Percentiles rank a stretch among this genome's conserved stretches.
Evolutionary conservation across 2,888 invertebrate genomes (phyloP).

Genomic region (Melieria picta): DNA sequence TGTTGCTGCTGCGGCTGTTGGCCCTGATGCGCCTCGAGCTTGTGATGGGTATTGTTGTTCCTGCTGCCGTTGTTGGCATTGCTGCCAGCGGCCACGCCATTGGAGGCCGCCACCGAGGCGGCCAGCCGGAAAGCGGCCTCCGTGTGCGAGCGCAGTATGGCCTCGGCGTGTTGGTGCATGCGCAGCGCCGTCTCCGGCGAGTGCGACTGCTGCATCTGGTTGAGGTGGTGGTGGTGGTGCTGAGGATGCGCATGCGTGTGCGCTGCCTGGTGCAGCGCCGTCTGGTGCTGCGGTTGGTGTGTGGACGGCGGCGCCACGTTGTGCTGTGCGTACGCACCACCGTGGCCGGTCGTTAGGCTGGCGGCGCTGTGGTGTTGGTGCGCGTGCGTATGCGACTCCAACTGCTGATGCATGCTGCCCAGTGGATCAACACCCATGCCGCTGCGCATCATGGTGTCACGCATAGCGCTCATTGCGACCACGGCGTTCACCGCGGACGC

Average conservation of each 20-base stretch:
- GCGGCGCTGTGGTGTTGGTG: conserved; percentile 31
- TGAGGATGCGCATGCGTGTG: conserved; percentile 50
- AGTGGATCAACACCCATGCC: conserved; percentile 65
- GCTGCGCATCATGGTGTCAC: conserved; percentile 68
- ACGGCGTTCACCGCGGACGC: conserved; percentile 65
- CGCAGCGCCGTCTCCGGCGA: conserved; percentile 69
- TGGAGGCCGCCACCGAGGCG: conserved; percentile 74
- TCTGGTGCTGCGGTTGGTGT: conserved; percentile 36
- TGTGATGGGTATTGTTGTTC: conserved; percentile 25
- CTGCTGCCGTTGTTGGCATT: conserved; percentile 34
- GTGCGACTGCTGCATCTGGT: conserved; percentile 39
- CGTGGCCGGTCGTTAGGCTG: conserved; percentile 28
- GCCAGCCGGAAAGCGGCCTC: conserved; percentile 85
- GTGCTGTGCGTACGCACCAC: conserved; percentile 44
- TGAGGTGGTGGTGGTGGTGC: conserved; percentile 40
- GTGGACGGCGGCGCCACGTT: conserved; percentile 41
- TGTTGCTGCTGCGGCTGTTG: no score
- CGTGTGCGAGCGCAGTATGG: conserved; percentile 83
- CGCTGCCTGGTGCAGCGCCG: conserved; percentile 44
- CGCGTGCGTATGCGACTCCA: conserved; percentile 44
- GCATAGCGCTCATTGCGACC: conserved; percentile 72
- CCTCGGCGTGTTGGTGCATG: conserved; percentile 86
- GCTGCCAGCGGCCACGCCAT: conserved; percentile 26
- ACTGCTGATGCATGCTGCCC: conserved; percentile 43
- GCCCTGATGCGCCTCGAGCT: conserved; percentile 53